Base-by-base conservation (phyloP, 2,113 vertebrate species). In the Telmatochromis brichardi region DNA sequence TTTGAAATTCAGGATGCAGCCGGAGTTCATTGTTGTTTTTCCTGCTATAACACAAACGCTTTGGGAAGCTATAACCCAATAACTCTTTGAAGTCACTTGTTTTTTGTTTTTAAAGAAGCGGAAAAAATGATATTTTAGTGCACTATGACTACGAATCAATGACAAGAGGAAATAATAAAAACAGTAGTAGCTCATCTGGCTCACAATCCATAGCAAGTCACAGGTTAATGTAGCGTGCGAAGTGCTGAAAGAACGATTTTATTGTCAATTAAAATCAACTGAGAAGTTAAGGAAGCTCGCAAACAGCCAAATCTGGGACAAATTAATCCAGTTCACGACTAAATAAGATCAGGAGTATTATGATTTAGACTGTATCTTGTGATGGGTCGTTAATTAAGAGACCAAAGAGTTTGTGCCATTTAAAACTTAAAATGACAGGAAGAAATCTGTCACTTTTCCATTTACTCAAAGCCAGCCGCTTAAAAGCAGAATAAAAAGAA, bases 321-420 rank as follows among this genome's bases (percentile, higher is more conserved):
- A 71, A 9, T 71, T 9, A 42, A 42, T 71, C 37, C 37, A 71
- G 37, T 71, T 42, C 35, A 23, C 7, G 5, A 71, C 37, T 42
- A 42, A 42, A 71, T 71, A 23, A 23, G n/a, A 42, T 71, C 37
- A 71, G n/a, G 35, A 71, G 12, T 71, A 73, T 45, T 10, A 17
- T 73, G 37, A 26, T 23, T 9, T 31, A 19, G 71, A 50, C 4
- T 50, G 23, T 47, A 50, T 47, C 40, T 1, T 31, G 42, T 28
- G 45, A 47, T 45, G 23, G 9, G n/a, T 71, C 4, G 11, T 86
- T 37, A 60, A 88, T 83, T 63, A 45, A 57, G 84, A 73, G 40
- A 12, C 57, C 8, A 6, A 47, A 55, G 54, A 79, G 50, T 26
- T 21, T 12, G 42, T 31, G n/a, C 11, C 17, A 76, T 68, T 88